Evolutionary conservation across 2,888 invertebrate species (phyloP).

Genomic region (Caprella mutica): DNA sequence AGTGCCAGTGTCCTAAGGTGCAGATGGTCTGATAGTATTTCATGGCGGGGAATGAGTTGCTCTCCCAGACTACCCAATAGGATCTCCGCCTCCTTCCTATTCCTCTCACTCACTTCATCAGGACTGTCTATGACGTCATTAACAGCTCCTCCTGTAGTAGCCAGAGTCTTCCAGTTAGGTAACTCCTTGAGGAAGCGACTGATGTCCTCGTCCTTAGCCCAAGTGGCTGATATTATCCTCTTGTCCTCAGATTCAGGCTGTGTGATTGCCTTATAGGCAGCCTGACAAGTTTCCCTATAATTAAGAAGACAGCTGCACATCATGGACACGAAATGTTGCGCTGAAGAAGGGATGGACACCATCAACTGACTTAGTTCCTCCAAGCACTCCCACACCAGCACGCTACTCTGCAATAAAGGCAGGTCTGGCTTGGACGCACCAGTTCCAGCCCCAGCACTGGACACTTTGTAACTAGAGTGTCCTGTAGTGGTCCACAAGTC

Average conservation of each 20-base stretch:
- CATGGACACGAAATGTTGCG: constrained; percentile 60
- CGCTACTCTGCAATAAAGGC: constrained; percentile 59
- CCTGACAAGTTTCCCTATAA: constrained; percentile 53
- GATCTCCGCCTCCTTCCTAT: constrained; percentile 81
- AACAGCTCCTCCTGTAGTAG: constrained; percentile 39
- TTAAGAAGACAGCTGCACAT: constrained; percentile 57
- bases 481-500: constrained; percentile 69
- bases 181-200: constrained; percentile 78
- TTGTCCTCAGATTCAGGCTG: constrained; percentile 66
- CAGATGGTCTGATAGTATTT: constrained; percentile 72
- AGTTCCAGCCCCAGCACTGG: constrained; percentile 1
- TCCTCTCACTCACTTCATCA: constrained; percentile 41
- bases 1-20: constrained; percentile 74
- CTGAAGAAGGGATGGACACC: constrained; percentile 59
- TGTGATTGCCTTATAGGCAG: constrained; percentile 61
- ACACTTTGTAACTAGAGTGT: constrained; percentile 39
- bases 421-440: constrained; percentile 36
- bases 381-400: constrained; percentile 56
- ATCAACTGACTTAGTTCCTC: constrained; percentile 56
- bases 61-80: constrained; percentile 82
- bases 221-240: constrained; percentile 62
- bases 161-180: constrained; percentile 64
- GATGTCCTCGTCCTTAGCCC: constrained; percentile 92
- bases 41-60: constrained; percentile 67
- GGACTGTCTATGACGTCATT: constrained; percentile 22